Conservation (phyloP, 2,113 vertebrate species). For the Edolisoma coerulescens region DNA sequence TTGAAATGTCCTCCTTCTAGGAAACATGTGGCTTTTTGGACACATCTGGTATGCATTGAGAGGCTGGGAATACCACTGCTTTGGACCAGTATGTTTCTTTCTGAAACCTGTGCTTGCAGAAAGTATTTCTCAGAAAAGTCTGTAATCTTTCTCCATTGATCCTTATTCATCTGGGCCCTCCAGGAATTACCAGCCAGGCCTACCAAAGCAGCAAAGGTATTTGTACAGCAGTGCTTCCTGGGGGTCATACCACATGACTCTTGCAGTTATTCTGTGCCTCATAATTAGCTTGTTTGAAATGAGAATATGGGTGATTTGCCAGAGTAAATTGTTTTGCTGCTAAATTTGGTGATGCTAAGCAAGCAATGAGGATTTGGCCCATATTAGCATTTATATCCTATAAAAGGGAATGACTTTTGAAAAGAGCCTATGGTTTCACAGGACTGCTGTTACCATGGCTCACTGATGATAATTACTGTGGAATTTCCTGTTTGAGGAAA, state of each 20-base stretch:
- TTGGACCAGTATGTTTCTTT: not conserved
- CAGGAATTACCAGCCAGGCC: not conserved
- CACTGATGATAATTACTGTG: not conserved
- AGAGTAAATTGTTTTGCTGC: not conserved
- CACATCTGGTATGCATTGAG: accelerated
- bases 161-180: not conserved
- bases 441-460: not conserved
- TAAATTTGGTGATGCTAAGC: not conserved
- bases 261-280: not conserved
- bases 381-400: not conserved
- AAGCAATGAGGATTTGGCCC: not conserved
- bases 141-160: not conserved
- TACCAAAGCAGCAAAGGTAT: not conserved
- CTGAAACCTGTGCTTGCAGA: not conserved
- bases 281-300: not conserved
- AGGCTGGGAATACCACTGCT: not conserved
- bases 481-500: slow-evolving; percentile 43
- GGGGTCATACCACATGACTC: not conserved
- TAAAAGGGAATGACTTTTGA: not conserved
- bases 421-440: not conserved
- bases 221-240: not conserved
- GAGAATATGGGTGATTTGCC: not conserved
- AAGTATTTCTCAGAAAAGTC: not conserved
- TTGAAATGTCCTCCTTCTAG: not conserved
- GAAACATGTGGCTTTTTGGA: not conserved